Evolutionary conservation across 2,888 invertebrate species (phyloP).

Genomic region (Odontocolon sp.): DNA sequence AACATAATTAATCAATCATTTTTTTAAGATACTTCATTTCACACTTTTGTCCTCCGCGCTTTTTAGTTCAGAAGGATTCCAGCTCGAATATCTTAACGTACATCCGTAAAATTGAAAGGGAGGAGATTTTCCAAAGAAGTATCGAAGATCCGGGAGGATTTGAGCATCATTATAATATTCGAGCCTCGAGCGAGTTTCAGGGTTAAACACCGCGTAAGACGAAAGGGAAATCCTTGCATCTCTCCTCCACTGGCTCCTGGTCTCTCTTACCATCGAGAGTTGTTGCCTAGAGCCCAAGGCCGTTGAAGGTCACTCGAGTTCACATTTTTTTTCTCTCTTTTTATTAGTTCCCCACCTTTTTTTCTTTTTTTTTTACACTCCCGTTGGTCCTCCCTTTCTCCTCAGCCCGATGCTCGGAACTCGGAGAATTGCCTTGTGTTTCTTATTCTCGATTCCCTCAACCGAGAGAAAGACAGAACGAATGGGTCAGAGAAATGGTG

Average conservation of each 20-base stretch:
- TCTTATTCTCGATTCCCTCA: slow-evolving; percentile 52
- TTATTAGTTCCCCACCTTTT: slow-evolving; percentile 50
- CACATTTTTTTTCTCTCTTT: slow-evolving; percentile 62
- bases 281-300: slow-evolving; percentile 69
- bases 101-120: too few relatives aligned
- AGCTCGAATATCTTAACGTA: too few relatives aligned
- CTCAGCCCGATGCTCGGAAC: slow-evolving; percentile 25
- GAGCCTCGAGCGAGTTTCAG: slow-evolving; percentile 49
- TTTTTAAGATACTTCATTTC: too few relatives aligned
- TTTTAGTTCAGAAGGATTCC: too few relatives aligned
- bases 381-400: slow-evolving; percentile 57
- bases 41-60: too few relatives aligned
- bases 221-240: slow-evolving; percentile 64
- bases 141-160: slow-evolving; percentile 54
- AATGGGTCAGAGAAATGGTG: slow-evolving; percentile 49
- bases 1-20: too few relatives aligned
- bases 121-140: too few relatives aligned
- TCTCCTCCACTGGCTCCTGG: slow-evolving; percentile 34
- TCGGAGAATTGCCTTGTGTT: slow-evolving; percentile 46
- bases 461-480: slow-evolving; percentile 43
- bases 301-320: slow-evolving; percentile 72
- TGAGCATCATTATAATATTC: slow-evolving; percentile 31
- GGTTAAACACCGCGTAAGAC: slow-evolving; percentile 62
- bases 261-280: slow-evolving; percentile 41
- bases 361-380: slow-evolving; percentile 44